A percentile compares a stretch with the other conserved stretches of the same genome.
Conservation (phyloP, 2,797 vertebrate species). For the Pempheris klunzingeri region DNA sequence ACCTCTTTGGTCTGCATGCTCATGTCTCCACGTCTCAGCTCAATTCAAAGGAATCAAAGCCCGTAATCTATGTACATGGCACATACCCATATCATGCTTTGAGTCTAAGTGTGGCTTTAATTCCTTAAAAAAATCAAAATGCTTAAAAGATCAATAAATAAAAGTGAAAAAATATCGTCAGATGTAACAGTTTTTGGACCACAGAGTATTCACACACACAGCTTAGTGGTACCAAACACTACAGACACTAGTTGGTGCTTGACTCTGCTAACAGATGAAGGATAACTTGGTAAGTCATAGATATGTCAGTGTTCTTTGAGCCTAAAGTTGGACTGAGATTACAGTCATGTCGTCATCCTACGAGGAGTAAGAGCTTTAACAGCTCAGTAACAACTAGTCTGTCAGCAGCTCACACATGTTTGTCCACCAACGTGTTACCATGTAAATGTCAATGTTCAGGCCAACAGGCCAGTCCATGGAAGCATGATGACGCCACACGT, state of each 20-base stretch:
- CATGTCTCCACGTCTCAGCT: background rate
- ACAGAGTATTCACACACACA: background rate
- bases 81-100: conserved; percentile 43
- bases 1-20: conserved; percentile 29
- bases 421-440: conserved; percentile 6
- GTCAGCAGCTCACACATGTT: conserved; percentile 30
- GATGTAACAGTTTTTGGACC: background rate
- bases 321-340: background rate
- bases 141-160: conserved; percentile 1
- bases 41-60: conserved; percentile 11
- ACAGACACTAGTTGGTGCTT: background rate
- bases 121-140: conserved; percentile 21
- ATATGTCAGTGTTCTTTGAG: too few species aligned
- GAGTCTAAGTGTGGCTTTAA: conserved; percentile 9
- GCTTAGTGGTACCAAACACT: background rate
- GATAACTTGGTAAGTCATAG: too few species aligned
- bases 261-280: conserved; percentile 2
- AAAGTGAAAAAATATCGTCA: conserved; percentile 8
- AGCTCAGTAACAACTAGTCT: background rate
- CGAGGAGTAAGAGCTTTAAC: background rate
- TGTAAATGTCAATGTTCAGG: background rate
- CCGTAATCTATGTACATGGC: conserved; percentile 19
- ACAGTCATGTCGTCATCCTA: background rate
- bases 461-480: conserved; percentile 1
- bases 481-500: conserved; percentile 27